A percentile compares a stretch with the other conserved stretches of the same genome.
Evolutionary conservation across 1,140 invertebrate species (phyloP).

Genomic region (Zaprionus lachaisei): DNA sequence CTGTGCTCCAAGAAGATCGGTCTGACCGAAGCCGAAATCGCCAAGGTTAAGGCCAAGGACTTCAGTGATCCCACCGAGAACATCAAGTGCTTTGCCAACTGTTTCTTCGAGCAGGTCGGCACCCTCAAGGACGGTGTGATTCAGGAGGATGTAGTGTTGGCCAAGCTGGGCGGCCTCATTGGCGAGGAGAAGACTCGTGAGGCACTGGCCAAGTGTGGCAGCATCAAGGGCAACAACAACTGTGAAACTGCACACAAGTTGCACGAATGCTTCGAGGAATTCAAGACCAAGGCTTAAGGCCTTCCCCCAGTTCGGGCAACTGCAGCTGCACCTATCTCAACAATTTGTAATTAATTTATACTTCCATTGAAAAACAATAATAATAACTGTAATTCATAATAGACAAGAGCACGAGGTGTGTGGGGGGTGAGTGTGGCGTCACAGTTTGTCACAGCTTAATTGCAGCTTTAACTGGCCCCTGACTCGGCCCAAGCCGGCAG

Average conservation of each 20-base stretch:
- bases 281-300: constrained; percentile 62
- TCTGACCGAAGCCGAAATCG: constrained; percentile 60
- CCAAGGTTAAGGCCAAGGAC: constrained; percentile 68
- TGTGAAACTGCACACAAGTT: constrained; percentile 67
- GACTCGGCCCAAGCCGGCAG: constrained; percentile 36
- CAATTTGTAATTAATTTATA: constrained; percentile 69
- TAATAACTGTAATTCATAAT: constrained; percentile 57
- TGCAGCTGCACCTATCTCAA: constrained; percentile 13
- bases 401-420: constrained; percentile 34
- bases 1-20: constrained; percentile 55
- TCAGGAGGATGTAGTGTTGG: constrained; percentile 50
- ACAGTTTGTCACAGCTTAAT: constrained; percentile 67
- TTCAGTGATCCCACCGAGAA: constrained; percentile 69
- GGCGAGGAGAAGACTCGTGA: constrained; percentile 71
- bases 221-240: constrained; percentile 63
- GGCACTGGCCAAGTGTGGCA: constrained; percentile 56
- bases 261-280: constrained; percentile 62
- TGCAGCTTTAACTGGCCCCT: constrained; percentile 54
- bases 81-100: constrained; percentile 75
- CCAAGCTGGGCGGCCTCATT: constrained; percentile 57
- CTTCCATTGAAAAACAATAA: constrained; percentile 55
- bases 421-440: constrained; percentile 8
- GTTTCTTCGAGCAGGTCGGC: constrained; percentile 70
- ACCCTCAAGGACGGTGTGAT: constrained; percentile 57
- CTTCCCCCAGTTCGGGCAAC: background rate